A percentile compares a stretch with the other conserved stretches of the same genome.
These are phyloP conservation scores for Cheiracanthium punctorium DNA, from an alignment of 2,888 invertebrate species.

Conservation along the genomic window DNA sequence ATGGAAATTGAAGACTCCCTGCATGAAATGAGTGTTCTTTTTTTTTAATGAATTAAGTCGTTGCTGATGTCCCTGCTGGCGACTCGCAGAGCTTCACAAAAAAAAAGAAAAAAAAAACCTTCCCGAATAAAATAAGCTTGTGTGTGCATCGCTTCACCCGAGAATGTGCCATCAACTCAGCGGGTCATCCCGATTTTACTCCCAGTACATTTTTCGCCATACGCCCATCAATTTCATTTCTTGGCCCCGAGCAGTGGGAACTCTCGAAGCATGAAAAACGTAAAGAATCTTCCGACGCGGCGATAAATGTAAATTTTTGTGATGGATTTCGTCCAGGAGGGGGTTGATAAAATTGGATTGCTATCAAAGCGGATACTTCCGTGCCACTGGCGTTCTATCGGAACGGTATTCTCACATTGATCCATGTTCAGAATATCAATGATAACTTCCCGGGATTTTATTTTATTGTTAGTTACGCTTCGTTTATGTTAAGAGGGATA, in stretches of 20 bases:
- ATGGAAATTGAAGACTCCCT: too few relatives aligned
- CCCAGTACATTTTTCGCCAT: too few relatives aligned
- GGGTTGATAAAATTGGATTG: too few relatives aligned
- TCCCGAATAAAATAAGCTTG: too few relatives aligned
- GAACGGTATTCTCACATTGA: background rate
- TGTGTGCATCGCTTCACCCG: too few relatives aligned
- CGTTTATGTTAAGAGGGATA: constrained; percentile 23
- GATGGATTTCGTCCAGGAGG: background rate
- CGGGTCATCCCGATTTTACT: too few relatives aligned
- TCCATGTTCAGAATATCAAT: background rate
- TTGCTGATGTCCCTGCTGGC: too few relatives aligned
- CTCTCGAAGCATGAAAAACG: background rate
- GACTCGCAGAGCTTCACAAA: too few relatives aligned
- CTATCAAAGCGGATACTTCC: background rate
- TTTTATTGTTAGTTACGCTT: constrained; percentile 8
- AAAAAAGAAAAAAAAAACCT: too few relatives aligned
- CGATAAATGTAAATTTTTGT: background rate
- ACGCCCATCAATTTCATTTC: background rate
- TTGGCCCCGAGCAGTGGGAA: background rate
- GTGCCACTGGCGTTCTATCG: background rate
- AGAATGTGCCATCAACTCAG: too few relatives aligned
- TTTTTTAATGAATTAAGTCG: too few relatives aligned
- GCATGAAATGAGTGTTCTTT: too few relatives aligned
- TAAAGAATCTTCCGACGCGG: background rate
- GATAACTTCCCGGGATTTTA: background rate